Evolutionary conservation across 1,140 invertebrate genomes (phyloP).

Genomic region (Camponotus vicinus): DNA sequence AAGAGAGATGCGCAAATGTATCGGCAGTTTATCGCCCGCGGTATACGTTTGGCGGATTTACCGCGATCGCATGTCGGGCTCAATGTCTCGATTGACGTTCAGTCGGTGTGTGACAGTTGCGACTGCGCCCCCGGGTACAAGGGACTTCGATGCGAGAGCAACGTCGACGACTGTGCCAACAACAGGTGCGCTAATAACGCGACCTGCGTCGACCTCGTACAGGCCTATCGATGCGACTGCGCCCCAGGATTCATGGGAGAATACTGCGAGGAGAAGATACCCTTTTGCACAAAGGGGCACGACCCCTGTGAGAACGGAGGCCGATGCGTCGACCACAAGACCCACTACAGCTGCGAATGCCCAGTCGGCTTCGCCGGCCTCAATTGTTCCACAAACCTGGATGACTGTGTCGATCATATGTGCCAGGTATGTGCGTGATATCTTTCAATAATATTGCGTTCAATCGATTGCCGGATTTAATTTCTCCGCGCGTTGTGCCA

Average conservation of each 20-base stretch:
- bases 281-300: constrained; percentile 94
- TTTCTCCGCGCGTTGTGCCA: not conserved
- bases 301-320: constrained; percentile 98
- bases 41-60: constrained; percentile 71
- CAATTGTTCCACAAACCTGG: constrained; percentile 97
- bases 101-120: constrained; percentile 89
- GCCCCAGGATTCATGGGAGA: constrained; percentile 94
- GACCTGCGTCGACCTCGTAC: constrained; percentile 94
- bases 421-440: constrained; percentile 90
- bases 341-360: constrained; percentile 97
- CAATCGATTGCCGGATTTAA: constrained; percentile 4
- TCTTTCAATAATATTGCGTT: not conserved
- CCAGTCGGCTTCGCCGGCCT: constrained; percentile 94
- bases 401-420: constrained; percentile 96
- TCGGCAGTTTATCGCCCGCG: constrained; percentile 35
- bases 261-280: constrained; percentile 96
- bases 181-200: constrained; percentile 96
- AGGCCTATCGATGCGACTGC: constrained; percentile 95
- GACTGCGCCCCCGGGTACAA: constrained; percentile 95
- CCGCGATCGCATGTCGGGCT: constrained; percentile 77
- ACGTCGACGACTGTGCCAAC: constrained; percentile 95
- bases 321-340: constrained; percentile 94
- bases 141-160: constrained; percentile 96
- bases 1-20: not conserved
- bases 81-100: constrained; percentile 82